Evolutionary conservation across 1,140 invertebrate genomes (phyloP), one percentile per base, ranked within the genome.

Genomic region (Solen grandis): DNA sequence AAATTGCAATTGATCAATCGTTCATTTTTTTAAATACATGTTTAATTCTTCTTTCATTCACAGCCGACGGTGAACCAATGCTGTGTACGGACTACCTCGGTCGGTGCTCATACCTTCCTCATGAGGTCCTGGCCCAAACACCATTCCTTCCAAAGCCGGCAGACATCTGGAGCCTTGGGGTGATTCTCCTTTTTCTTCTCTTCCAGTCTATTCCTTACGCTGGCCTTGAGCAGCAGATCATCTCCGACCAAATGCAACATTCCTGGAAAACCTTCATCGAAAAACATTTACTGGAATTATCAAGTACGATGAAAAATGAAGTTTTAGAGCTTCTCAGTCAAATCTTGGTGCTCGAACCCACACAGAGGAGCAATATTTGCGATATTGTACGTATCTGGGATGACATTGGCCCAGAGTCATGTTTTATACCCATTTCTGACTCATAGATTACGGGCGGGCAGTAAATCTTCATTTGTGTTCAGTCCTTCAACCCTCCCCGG

Each of bases 131-230:
- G 16, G 50, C 52, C 14, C 29, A 41, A 19, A 33, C 52, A n/a
- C 85, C 85, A 25, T 86, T 83, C 46, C 33, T 68, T 31, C 79
- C 84, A 5, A 72, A 69, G 57, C 74, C 82, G 10, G 84, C 84
- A 5, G 87, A 88, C 35, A 46, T 88, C 13, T 88, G 87, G 87
- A 84, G 84, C 38, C 22, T 86, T 8, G 85, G 87, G 10, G 70
- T 76, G 41, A 35, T 84, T 4, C 63, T 85, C 1, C 68, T 70
- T 13, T 88, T 86, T 31, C 62, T 86, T 33, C 19, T 85, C n/a
- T 79, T 33, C 38, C 31, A 22, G 22, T 29, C 33, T 19, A 57
- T 72, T 27, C 70, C 72, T 54, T 83, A 68, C 60, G 55, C 70
- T 25, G 81, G 81, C 1, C 55, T 35, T 5, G 50, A 78, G 35